Percentiles rank a stretch among this genome's conserved stretches.
Conservation (phyloP, 2,113 vertebrate genomes). For the Sardina pilchardus region DNA sequence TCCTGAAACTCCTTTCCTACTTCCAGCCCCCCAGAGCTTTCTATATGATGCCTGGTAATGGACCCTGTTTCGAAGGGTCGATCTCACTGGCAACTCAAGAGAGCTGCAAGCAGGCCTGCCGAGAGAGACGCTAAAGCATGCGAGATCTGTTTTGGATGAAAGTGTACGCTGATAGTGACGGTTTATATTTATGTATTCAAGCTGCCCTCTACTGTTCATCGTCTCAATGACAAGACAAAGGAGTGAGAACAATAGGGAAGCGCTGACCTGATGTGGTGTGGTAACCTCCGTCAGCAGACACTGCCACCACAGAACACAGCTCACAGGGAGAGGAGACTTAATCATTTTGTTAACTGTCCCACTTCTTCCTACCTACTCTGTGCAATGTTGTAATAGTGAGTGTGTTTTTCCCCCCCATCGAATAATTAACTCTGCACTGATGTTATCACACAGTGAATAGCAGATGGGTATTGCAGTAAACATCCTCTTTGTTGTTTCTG, state of each 20-base stretch:
- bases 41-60: neutral
- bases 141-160: slow-evolving; percentile 50
- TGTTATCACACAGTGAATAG: neutral
- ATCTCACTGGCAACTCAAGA: neutral
- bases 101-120: neutral
- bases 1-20: neutral
- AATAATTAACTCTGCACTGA: neutral
- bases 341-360: slow-evolving; percentile 9
- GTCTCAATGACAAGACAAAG: slow-evolving; percentile 68
- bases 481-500: neutral
- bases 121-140: neutral
- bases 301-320: neutral
- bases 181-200: slow-evolving; percentile 76
- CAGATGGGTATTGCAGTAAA: neutral
- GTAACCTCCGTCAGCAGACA: neutral
- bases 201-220: slow-evolving; percentile 78
- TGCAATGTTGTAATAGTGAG: neutral
- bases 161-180: slow-evolving; percentile 53
- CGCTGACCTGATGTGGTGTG: slow-evolving; percentile 18
- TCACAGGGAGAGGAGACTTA: neutral
- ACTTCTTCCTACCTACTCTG: neutral
- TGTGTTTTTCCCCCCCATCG: neutral
- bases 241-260: slow-evolving; percentile 54
- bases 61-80: neutral
- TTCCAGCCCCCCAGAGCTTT: neutral